phyloP scores from a whole-genome alignment of 2,888 invertebrate species.

The Hypercompe scribonia region DNA sequence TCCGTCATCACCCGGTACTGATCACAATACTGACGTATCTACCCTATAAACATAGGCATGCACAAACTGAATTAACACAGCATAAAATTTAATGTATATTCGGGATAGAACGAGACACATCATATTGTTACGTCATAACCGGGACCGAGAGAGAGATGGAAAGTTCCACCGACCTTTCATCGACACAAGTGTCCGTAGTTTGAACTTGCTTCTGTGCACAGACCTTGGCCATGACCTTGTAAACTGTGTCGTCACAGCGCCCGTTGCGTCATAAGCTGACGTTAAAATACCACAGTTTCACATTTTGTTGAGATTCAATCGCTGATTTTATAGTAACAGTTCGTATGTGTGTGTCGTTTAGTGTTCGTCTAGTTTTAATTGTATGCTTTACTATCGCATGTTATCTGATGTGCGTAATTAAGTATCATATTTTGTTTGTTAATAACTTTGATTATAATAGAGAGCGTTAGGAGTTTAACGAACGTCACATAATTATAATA shows the following conservation, averaged over 20 bases:
- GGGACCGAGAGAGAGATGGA: slow-evolving; percentile 32
- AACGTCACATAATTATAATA: neutral
- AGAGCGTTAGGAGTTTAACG: neutral
- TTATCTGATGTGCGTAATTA: neutral
- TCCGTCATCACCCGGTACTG: no score
- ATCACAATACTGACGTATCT: no score
- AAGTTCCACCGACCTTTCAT: slow-evolving; percentile 29
- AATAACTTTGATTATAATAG: neutral
- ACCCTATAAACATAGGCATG: no score
- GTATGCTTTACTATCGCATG: neutral
- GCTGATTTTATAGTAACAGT: neutral
- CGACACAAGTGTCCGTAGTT: slow-evolving; percentile 33
- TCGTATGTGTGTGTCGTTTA: neutral
- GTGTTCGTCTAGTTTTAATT: neutral
- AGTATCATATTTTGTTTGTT: neutral
- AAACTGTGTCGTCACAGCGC: slow-evolving; percentile 42
- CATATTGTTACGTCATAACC: neutral
- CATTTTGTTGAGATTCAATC: neutral
- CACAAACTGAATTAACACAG: neutral
- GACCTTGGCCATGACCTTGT: slow-evolving; percentile 44
- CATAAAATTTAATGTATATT: neutral
- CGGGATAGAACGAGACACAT: slow-evolving; percentile 8
- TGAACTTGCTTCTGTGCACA: slow-evolving; percentile 45
- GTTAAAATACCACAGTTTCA: neutral
- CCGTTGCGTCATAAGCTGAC: slow-evolving; percentile 14